Base-by-base conservation (phyloP, 1,140 invertebrate species). In the Gonatopus flavifemur region DNA sequence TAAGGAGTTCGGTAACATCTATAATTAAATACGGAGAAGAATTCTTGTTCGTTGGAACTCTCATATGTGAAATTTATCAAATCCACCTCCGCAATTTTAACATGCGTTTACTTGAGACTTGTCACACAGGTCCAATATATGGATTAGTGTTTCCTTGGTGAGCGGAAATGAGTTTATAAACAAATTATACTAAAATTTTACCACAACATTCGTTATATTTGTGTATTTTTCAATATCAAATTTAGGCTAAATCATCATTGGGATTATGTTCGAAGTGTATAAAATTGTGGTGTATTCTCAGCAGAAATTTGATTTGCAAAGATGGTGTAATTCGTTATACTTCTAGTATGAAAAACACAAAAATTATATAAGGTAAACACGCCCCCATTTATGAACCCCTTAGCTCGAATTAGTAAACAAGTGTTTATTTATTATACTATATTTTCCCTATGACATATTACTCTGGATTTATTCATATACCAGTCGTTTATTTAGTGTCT, bases 91-190 rank as follows among this genome's bases (percentile, higher is more conserved):
- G 76, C 1, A 84, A 84, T 28, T 91, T 94, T 67, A 73, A 81
- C 2, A 78, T 83, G 0, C 83, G 85, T 32, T 76, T 95, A 3
- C 70, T 91, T 0, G 80, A 89, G 22, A 94, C 93, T 0, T 93
- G 90, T 64, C 93, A 95, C 61, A 87, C 84, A 1, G 83, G 82
- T 42, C 76, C 86, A 0, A 87, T 97, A 49, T 90, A 91, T 62
- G 88, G 89, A 63, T 77, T 96, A 25, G 83, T 84, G 6, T 96
- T 96, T 75, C 91, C 94, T 22, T 79, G 81, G 90, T 93, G 81
- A 82, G 82, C 72, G n/a, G n/a, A n/a, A n/a, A n/a, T n/a, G 12
- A n/a, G 12, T 3, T 3, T n/a, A 0, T 1, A 28, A 41, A n/a
- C 12, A 37, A n/a, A 16, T 2, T 20, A 16, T 21, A 15, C 0